A percentile compares a stretch with the other conserved stretches of the same genome.
phyloP scores from a whole-genome alignment of 2,797 vertebrate species.

The Mycteria americana region DNA sequence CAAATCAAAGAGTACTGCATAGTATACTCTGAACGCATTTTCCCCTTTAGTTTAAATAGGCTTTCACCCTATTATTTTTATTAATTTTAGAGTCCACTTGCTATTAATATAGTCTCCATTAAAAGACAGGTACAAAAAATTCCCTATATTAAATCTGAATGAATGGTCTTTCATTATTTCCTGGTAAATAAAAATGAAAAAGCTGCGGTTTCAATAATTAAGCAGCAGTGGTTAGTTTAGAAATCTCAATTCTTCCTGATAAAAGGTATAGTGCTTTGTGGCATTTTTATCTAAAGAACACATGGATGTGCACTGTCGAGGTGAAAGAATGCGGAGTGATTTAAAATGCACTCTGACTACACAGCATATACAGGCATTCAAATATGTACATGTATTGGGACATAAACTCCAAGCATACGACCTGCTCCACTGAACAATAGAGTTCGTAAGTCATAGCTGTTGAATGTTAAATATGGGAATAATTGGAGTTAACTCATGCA shows the following conservation, averaged over 20 bases:
- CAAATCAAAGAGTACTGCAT: neutral
- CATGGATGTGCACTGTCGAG: neutral
- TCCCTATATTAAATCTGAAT: neutral
- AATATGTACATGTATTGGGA: neutral
- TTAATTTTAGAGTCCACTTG: neutral
- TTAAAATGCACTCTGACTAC: neutral
- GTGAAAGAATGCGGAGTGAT: neutral
- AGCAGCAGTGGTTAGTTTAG: neutral
- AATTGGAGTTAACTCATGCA: constrained; percentile 16
- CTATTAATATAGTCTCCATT: neutral
- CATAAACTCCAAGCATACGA: neutral
- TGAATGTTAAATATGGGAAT: constrained; percentile 22
- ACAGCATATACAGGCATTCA: neutral
- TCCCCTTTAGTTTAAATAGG: neutral
- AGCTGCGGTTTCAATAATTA: neutral
- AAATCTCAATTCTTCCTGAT: neutral
- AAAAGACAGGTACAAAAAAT: neutral
- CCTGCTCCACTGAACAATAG: neutral
- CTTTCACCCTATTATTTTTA: neutral
- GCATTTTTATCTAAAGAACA: neutral
- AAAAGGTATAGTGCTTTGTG: neutral
- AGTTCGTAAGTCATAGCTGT: neutral
- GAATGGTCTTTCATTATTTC: neutral
- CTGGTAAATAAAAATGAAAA: neutral
- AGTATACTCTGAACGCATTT: neutral